These are phyloP conservation scores for Agrypnus murinus DNA, from an alignment of 2,888 invertebrate genomes.

Conservation along the genomic window DNA sequence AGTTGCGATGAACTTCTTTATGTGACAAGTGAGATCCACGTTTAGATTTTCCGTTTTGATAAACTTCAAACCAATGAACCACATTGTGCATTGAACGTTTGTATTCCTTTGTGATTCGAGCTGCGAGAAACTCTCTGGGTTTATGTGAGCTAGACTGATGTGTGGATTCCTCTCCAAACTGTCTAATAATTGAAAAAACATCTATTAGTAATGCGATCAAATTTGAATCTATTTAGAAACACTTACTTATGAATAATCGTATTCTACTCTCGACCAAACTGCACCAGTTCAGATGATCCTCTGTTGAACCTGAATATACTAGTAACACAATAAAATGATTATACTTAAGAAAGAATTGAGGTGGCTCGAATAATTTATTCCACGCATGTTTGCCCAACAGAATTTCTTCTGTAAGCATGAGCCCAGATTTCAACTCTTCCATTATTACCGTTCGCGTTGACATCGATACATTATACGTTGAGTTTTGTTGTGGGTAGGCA, in stretches of 20 bases:
- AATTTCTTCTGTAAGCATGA: constrained; percentile 88
- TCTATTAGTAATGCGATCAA: no score
- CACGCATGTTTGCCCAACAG: constrained; percentile 89
- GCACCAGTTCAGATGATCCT: constrained; percentile 96
- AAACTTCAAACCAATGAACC: constrained; percentile 98
- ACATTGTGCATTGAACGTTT: constrained; percentile 86
- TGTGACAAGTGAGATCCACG: constrained; percentile 94
- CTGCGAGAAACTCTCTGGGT: constrained; percentile 89
- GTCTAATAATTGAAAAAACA: constrained; percentile 69
- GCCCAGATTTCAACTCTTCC: constrained; percentile 89
- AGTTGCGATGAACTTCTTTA: constrained; percentile 91
- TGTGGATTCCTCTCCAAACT: constrained; percentile 93
- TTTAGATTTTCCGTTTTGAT: constrained; percentile 92
- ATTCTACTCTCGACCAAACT: constrained; percentile 98
- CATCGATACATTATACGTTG: no score
- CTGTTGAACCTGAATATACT: constrained; percentile 85
- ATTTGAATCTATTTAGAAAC: constrained; percentile 19
- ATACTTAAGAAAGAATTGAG: no score
- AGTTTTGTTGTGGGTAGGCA: no score
- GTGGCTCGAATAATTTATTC: no score
- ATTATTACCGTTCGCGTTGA: no score
- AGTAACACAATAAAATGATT: no score
- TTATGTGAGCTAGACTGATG: constrained; percentile 95
- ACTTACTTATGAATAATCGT: constrained; percentile 87
- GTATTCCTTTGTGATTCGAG: constrained; percentile 70